A percentile compares a stretch with the other conserved stretches of the same genome.
phyloP scores from a whole-genome alignment of 2,113 vertebrate species.

The Antechinus flavipes region DNA sequence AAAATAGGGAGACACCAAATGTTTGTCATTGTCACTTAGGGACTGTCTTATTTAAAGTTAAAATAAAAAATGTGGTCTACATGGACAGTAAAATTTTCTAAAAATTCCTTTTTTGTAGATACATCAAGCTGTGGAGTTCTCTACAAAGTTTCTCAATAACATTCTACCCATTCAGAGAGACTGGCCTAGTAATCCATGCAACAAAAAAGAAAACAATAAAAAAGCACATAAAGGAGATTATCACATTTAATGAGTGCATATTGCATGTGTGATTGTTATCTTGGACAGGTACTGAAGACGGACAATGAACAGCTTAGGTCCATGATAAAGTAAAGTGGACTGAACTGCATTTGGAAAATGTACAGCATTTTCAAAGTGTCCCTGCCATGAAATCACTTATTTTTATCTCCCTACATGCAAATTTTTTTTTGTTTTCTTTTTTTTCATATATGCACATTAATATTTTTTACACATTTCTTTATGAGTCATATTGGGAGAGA shows the following conservation, averaged over 20 bases:
- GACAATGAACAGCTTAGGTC: background rate
- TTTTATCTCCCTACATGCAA: too few species aligned
- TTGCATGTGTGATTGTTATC: background rate
- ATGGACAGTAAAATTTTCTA: background rate
- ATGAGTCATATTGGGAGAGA: too few species aligned
- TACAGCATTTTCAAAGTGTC: background rate
- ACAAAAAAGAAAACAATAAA: background rate
- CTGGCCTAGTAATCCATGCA: background rate
- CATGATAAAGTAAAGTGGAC: background rate
- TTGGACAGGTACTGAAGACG: background rate
- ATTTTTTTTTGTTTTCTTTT: too few species aligned
- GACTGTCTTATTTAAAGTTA: background rate
- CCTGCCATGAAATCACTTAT: background rate
- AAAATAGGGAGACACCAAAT: background rate
- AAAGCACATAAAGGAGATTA: background rate
- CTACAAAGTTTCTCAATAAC: background rate
- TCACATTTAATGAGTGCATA: background rate
- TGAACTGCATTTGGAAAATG: background rate
- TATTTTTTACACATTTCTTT: too few species aligned
- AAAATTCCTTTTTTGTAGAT: background rate
- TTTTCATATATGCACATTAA: too few species aligned
- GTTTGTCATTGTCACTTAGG: background rate
- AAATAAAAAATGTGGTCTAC: too few species aligned
- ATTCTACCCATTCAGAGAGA: background rate
- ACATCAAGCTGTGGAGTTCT: background rate